phyloP scores from a whole-genome alignment of 2,888 invertebrate genomes.

The Ophion obscuratus region DNA sequence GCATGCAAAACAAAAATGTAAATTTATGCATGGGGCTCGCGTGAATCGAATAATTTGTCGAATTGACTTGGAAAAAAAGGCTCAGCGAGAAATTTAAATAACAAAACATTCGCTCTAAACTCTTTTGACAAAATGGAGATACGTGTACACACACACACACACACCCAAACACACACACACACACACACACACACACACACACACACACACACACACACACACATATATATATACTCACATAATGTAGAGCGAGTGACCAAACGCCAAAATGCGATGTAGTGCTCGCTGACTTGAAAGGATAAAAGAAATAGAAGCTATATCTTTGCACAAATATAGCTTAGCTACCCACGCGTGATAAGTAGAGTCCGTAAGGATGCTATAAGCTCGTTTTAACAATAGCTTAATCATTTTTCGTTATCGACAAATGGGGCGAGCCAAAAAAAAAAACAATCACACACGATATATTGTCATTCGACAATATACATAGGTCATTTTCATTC shows the following conservation, averaged over 20 bases:
- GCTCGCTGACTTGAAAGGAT: constrained; percentile 49
- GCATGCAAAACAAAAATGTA: not conserved
- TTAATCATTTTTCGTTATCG: constrained; percentile 5
- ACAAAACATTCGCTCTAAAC: constrained; percentile 53
- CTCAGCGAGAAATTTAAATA: constrained; percentile 18
- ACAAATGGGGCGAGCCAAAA: not conserved
- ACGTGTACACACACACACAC: not conserved
- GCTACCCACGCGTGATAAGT: constrained; percentile 61
- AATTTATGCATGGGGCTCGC: not conserved
- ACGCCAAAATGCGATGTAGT: constrained; percentile 56
- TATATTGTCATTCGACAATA: not conserved
- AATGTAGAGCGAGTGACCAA: constrained; percentile 62
- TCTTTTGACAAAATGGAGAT: constrained; percentile 31
- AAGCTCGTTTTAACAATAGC: constrained; percentile 29
- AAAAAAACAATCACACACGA: not conserved
- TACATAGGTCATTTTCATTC: constrained; percentile 17
- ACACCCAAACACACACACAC: too few species aligned
- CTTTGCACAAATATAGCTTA: constrained; percentile 60
- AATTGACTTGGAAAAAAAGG: not conserved
- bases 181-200: too few species aligned
- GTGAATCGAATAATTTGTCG: too few species aligned
- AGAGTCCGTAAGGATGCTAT: constrained; percentile 40
- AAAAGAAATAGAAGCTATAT: constrained; percentile 17
- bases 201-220: too few species aligned
- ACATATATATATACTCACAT: not conserved